phyloP scores from a whole-genome alignment of 1,140 invertebrate species.

The Drosophila serrata region DNA sequence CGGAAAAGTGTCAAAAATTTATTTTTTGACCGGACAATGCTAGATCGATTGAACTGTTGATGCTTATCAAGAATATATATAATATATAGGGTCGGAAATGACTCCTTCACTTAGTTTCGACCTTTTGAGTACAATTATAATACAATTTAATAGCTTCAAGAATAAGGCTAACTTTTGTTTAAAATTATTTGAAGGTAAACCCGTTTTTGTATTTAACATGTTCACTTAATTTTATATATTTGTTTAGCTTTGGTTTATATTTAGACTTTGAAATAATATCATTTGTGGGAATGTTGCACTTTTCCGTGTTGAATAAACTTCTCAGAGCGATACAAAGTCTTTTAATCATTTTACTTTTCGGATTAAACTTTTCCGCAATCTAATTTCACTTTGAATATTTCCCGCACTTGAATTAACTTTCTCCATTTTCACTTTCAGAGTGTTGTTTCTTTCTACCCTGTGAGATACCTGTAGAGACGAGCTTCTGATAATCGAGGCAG shows the following conservation, averaged over 20 bases:
- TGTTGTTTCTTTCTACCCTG: conserved; percentile 87
- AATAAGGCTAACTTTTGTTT: too few species aligned
- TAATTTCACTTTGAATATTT: not conserved
- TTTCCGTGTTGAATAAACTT: not conserved
- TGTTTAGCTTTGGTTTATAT: not conserved
- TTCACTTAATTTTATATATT: not conserved
- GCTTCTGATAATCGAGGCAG: conserved; percentile 94
- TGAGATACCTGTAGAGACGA: conserved; percentile 99
- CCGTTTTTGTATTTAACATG: not conserved
- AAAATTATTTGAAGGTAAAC: not conserved
- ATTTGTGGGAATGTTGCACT: not conserved
- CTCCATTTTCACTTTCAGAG: conserved; percentile 6
- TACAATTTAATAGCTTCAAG: too few species aligned
- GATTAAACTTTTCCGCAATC: not conserved
- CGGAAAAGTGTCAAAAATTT: too few species aligned
- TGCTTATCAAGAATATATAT: too few species aligned
- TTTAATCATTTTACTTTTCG: not conserved
- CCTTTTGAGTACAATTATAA: too few species aligned
- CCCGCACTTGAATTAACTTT: not conserved
- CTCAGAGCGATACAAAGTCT: too few species aligned
- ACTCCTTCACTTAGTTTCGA: too few species aligned
- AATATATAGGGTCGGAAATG: too few species aligned
- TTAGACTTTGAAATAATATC: too few species aligned
- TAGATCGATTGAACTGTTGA: too few species aligned
- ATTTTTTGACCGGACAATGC: too few species aligned